phyloP scores from a whole-genome alignment of 2,888 invertebrate species.

The Rugalucina vietnamica region DNA sequence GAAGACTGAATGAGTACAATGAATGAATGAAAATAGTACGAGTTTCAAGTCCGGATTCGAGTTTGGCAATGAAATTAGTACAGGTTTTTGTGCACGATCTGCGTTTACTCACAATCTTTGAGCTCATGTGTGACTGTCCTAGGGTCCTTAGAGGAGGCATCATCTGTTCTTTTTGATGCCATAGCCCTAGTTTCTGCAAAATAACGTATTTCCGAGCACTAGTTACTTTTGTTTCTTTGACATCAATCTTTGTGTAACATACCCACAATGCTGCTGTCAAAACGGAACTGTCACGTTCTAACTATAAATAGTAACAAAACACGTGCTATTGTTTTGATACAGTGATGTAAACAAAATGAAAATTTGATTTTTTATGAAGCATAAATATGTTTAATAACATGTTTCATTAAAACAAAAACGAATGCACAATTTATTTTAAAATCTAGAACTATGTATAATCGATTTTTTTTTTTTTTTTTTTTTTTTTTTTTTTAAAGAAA shows the following conservation, averaged over 20 bases:
- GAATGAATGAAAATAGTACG: neutral
- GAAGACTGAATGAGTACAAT: neutral
- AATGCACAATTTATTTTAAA: no score
- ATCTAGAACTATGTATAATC: no score
- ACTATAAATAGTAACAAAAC: conserved; percentile 70
- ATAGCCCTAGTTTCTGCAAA: conserved; percentile 63
- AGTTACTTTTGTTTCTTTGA: neutral
- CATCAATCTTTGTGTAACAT: conserved; percentile 11
- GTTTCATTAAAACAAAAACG: no score
- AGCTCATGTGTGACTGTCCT: conserved; percentile 72
- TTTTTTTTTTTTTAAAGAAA: no score
- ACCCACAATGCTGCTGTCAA: conserved; percentile 69
- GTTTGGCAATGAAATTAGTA: neutral
- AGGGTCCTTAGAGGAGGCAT: conserved; percentile 60
- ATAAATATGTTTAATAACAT: no score
- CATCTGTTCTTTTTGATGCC: conserved; percentile 58
- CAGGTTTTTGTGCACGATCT: neutral
- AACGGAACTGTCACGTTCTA: conserved; percentile 65
- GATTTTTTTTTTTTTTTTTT: no score
- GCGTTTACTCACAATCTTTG: conserved; percentile 68
- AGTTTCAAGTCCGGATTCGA: neutral
- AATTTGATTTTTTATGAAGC: no score
- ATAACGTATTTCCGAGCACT: conserved; percentile 18
- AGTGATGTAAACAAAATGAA: neutral
- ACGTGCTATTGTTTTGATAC: conserved; percentile 73